Conservation (phyloP, 2,113 vertebrate species). For the Platycercus adscitus region DNA sequence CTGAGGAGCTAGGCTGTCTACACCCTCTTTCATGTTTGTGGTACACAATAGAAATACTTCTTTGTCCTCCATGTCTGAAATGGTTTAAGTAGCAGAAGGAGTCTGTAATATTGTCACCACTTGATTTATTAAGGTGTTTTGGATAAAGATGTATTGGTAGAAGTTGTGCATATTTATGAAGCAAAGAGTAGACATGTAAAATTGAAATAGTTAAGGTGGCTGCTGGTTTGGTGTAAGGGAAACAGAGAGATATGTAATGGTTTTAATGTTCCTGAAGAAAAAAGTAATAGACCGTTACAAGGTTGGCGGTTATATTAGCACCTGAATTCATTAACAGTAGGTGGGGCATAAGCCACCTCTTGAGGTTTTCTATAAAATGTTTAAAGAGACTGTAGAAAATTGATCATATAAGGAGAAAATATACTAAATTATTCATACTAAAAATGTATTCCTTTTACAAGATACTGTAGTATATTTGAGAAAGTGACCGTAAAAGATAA, state of each 20-base stretch:
- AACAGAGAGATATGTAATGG: not conserved
- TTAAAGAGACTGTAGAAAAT: not conserved
- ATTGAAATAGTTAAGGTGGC: constrained; percentile 17
- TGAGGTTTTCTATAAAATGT: not conserved
- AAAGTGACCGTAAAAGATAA: not conserved
- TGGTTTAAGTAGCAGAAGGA: not conserved
- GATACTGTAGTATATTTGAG: not conserved
- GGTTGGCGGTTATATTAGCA: not conserved
- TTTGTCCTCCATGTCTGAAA: not conserved
- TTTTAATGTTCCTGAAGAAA: constrained; percentile 20
- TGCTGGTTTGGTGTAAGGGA: not conserved
- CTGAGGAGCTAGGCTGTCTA: not conserved
- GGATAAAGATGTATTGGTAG: not conserved
- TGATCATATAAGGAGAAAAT: not conserved
- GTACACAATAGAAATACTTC: not conserved
- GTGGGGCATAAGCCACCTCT: not conserved
- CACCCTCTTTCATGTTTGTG: not conserved
- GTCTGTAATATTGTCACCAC: not conserved
- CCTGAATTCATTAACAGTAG: not conserved
- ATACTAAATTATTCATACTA: not conserved
- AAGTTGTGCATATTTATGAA: constrained; percentile 34
- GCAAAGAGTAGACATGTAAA: not conserved
- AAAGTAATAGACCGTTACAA: not conserved
- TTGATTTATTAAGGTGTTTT: constrained; percentile 22
- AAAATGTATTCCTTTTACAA: not conserved